Evolutionary conservation across 1,140 invertebrate species (phyloP).

Genomic region (Sitobion miscanthi): DNA sequence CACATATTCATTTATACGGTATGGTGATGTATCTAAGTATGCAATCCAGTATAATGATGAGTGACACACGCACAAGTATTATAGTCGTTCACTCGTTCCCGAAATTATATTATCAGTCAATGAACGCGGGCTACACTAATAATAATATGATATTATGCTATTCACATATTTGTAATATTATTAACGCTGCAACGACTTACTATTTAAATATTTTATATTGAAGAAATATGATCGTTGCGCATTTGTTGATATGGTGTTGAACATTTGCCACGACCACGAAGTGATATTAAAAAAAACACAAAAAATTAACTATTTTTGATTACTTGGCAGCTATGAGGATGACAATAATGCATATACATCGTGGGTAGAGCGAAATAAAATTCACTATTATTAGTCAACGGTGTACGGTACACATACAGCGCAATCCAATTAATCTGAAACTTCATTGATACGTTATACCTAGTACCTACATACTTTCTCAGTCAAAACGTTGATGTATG

Average conservation of each 20-base stretch:
- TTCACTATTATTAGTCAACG: neutral
- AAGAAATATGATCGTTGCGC: constrained; percentile 1
- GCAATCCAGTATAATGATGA: neutral
- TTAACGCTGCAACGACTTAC: neutral
- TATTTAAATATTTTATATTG: neutral
- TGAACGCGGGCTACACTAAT: neutral
- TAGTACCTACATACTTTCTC: neutral
- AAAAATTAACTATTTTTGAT: neutral
- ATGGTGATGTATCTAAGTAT: too few relatives aligned
- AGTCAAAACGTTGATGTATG: neutral
- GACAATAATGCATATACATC: neutral
- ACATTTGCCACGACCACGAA: neutral
- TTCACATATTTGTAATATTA: neutral
- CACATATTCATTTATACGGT: too few relatives aligned
- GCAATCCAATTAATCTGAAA: neutral
- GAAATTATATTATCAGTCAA: neutral
- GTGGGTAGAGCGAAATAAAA: neutral
- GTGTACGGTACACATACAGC: neutral
- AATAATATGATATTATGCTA: neutral
- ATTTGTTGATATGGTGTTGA: constrained; percentile 10
- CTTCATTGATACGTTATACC: neutral
- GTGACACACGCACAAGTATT: neutral
- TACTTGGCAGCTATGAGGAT: neutral
- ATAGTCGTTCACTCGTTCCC: too few relatives aligned
- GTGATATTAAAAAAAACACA: neutral